A percentile compares a stretch with the other conserved stretches of the same genome.
Conservation (phyloP, 2,888 invertebrate genomes). For the Lymantria monacha region DNA sequence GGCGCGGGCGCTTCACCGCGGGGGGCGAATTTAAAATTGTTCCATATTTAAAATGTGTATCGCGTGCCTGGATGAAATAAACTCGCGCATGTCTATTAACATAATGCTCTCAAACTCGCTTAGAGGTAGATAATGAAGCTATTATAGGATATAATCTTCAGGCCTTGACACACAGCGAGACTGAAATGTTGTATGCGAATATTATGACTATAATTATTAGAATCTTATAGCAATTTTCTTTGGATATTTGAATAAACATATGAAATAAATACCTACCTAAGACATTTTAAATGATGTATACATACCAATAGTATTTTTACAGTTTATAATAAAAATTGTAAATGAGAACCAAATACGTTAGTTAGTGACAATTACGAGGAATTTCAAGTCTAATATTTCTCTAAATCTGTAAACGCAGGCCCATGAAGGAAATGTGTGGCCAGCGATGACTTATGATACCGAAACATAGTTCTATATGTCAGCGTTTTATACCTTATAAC, state of each 20-base stretch:
- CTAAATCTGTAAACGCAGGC: too few species aligned
- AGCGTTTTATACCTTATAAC: too few species aligned
- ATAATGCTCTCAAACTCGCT: constrained; percentile 48
- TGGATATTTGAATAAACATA: neutral
- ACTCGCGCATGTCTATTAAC: constrained; percentile 54
- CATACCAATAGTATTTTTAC: too few species aligned
- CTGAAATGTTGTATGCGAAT: constrained; percentile 17
- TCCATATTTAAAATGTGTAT: constrained; percentile 63
- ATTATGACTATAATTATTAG: constrained; percentile 8
- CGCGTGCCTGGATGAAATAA: constrained; percentile 71
- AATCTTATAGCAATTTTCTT: neutral
- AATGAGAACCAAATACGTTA: too few species aligned
- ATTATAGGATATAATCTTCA: constrained; percentile 41
- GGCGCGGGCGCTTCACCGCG: constrained; percentile 65
- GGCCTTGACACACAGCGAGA: constrained; percentile 30
- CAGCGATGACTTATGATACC: too few species aligned
- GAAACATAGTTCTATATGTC: too few species aligned
- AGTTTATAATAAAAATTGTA: too few species aligned
- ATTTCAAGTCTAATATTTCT: too few species aligned
- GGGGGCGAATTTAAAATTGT: constrained; percentile 71
- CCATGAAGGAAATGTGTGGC: too few species aligned
- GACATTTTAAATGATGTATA: neutral
- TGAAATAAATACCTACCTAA: neutral
- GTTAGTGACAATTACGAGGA: too few species aligned
- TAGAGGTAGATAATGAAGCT: constrained; percentile 58